Conservation (phyloP, 2,888 invertebrate genomes). For the Pammene aurita region DNA sequence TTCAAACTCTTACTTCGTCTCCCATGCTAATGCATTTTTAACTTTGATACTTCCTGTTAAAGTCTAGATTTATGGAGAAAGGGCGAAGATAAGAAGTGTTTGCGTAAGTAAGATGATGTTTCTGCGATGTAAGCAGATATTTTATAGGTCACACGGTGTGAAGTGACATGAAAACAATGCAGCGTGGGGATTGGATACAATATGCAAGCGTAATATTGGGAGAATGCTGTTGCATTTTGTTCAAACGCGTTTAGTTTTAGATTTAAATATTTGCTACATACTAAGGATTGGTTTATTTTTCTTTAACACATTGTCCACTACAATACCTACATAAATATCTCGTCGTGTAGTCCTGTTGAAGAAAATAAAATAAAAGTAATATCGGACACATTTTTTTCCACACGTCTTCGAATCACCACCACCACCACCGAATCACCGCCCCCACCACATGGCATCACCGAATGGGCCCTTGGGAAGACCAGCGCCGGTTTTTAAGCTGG, state of each 20-base stretch:
- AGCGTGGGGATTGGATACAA: conserved; percentile 22
- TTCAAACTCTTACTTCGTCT: conserved; percentile 9
- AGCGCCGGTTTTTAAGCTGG: too few relatives aligned
- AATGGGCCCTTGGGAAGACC: too few relatives aligned
- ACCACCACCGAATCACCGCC: too few relatives aligned
- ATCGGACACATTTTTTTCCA: too few relatives aligned
- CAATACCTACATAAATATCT: too few relatives aligned
- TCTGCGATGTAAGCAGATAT: conserved; percentile 33
- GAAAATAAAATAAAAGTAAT: too few relatives aligned
- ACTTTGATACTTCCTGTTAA: not conserved
- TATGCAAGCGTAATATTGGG: conserved; percentile 10
- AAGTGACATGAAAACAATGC: conserved; percentile 35
- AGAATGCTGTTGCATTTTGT: not conserved
- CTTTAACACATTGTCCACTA: too few relatives aligned
- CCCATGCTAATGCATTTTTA: not conserved
- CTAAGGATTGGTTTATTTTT: too few relatives aligned
- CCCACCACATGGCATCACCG: too few relatives aligned
- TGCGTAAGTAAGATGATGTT: conserved; percentile 16
- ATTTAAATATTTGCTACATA: too few relatives aligned
- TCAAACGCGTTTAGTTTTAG: not conserved
- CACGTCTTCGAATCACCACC: too few relatives aligned
- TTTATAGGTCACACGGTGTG: conserved; percentile 36
- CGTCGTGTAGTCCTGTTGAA: too few relatives aligned
- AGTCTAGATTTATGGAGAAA: not conserved
- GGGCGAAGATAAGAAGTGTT: not conserved